phyloP scores from a whole-genome alignment of 64 coral and sea anemone species.

The Hydrozoanthus tunicans region DNA sequence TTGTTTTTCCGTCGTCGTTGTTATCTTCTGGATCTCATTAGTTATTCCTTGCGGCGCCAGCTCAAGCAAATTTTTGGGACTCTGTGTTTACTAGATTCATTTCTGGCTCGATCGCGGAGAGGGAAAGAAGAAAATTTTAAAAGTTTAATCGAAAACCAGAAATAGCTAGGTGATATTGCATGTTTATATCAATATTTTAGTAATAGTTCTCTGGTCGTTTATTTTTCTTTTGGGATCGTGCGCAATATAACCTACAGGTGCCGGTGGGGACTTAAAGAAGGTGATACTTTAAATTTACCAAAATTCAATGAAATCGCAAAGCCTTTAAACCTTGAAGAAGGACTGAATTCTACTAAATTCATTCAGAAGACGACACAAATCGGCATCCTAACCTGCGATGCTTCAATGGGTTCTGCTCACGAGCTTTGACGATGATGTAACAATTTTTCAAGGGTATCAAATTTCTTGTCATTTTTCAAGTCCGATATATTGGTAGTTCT shows the following conservation, averaged over 20 bases:
- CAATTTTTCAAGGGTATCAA: constrained; percentile 11
- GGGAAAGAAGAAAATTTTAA: too few species aligned
- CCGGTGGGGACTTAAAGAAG: not conserved
- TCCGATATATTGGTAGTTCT: too few species aligned
- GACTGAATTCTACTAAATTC: not conserved
- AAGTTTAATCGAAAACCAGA: not conserved
- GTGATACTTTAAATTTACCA: too few species aligned
- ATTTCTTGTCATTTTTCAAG: not conserved
- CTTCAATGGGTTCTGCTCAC: not conserved
- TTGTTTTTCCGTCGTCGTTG: too few species aligned
- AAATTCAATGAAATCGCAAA: not conserved
- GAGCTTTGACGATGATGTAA: constrained; percentile 22
- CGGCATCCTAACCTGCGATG: not conserved
- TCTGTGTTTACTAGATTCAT: too few species aligned
- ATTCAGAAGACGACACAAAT: not conserved
- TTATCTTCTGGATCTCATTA: too few species aligned
- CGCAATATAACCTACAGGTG: not conserved
- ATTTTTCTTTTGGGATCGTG: not conserved
- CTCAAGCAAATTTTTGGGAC: too few species aligned
- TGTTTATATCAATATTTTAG: constrained; percentile 45
- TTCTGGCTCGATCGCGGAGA: too few species aligned
- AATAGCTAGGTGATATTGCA: not conserved
- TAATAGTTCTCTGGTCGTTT: constrained; percentile 27
- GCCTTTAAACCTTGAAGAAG: not conserved
- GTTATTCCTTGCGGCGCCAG: too few species aligned